Conservation (phyloP, 2,113 vertebrate genomes). For the Lamprotornis superbus region DNA sequence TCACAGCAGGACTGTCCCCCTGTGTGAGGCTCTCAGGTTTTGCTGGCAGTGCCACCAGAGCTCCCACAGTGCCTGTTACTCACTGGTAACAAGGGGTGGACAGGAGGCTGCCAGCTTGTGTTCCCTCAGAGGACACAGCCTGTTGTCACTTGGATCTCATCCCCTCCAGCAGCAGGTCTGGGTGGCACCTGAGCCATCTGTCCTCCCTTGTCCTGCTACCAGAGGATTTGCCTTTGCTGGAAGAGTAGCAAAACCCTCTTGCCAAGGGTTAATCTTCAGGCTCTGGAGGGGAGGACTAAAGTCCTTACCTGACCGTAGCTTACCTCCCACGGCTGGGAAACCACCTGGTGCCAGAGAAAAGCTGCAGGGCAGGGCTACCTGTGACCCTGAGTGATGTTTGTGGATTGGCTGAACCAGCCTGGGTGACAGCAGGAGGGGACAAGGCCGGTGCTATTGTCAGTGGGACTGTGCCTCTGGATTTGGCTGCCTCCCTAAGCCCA, state of each 20-base stretch:
- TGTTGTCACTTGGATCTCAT: neutral
- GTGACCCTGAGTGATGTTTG: neutral
- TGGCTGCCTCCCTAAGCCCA: neutral
- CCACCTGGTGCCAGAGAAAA: neutral
- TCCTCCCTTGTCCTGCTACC: neutral
- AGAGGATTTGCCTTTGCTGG: neutral
- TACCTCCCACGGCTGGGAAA: neutral
- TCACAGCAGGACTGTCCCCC: neutral
- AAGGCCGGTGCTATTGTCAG: rapidly evolving
- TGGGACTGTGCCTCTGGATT: neutral
- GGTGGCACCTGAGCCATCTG: neutral
- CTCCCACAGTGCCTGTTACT: neutral
- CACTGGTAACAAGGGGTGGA: neutral
- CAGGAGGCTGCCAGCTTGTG: rapidly evolving
- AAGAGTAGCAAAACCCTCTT: neutral
- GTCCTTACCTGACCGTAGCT: neutral
- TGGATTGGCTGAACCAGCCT: neutral
- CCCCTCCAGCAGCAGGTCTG: neutral
- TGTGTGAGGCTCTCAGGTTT: neutral
- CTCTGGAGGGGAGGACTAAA: neutral
- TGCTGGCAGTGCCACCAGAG: neutral
- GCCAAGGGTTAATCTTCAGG: neutral
- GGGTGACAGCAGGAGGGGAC: neutral
- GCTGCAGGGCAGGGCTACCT: neutral
- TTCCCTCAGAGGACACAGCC: neutral